phyloP scores from a whole-genome alignment of 1,140 invertebrate genomes.

The Listronotus oregonensis region DNA sequence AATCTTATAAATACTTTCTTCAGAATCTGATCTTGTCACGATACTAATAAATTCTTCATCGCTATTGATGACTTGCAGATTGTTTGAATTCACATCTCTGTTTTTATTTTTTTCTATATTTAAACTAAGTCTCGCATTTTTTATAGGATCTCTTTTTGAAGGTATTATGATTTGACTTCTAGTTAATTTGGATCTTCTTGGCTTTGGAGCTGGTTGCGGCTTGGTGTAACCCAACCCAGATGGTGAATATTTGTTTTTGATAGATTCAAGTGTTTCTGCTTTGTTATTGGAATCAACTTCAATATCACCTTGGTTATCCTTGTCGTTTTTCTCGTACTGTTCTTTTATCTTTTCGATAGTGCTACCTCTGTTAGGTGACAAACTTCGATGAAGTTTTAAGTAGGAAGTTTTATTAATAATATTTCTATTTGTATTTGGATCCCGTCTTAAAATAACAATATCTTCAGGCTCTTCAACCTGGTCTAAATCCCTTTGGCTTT shows the following conservation, averaged over 20 bases:
- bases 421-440: slow-evolving; percentile 28
- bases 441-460: slow-evolving; percentile 34
- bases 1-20: slow-evolving; percentile 48
- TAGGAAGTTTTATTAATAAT: slow-evolving; percentile 44
- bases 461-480: slow-evolving; percentile 30
- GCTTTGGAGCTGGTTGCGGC: slow-evolving; percentile 16
- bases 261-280: slow-evolving; percentile 23
- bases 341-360: slow-evolving; percentile 41
- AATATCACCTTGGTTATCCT: slow-evolving; percentile 8
- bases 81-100: slow-evolving; percentile 43
- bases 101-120: slow-evolving; percentile 29
- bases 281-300: slow-evolving; percentile 10
- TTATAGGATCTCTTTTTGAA: slow-evolving; percentile 10
- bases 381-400: slow-evolving; percentile 43
- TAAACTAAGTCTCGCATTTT: slow-evolving; percentile 20
- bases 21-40: slow-evolving; percentile 43
- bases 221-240: slow-evolving; percentile 37
- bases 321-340: slow-evolving; percentile 36
- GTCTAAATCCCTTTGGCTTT: not conserved
- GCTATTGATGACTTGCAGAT: slow-evolving; percentile 22
- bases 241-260: slow-evolving; percentile 45
- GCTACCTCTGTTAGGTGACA: slow-evolving; percentile 31
- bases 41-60: slow-evolving; percentile 42
- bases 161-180: slow-evolving; percentile 34
- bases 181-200: too few relatives aligned